Evolutionary conservation across 2,113 vertebrate genomes (phyloP).

Genomic region (Phoxinus phoxinus): DNA sequence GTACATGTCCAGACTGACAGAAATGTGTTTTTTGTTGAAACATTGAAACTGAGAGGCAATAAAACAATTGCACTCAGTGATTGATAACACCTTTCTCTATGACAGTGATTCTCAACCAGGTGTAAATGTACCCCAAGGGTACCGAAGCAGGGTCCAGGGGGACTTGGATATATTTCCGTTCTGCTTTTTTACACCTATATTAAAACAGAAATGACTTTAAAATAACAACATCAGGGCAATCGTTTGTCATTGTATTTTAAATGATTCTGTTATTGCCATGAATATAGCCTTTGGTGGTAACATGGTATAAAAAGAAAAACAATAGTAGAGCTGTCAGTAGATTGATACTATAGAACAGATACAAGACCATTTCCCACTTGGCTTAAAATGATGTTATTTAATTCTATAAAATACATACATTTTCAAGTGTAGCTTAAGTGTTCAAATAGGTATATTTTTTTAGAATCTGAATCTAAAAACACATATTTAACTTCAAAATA

Average conservation of each 20-base stretch:
- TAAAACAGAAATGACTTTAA: neutral
- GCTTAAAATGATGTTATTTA: no score
- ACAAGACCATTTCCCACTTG: no score
- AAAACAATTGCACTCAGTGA: neutral
- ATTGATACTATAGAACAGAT: neutral
- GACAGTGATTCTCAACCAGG: neutral
- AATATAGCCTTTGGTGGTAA: neutral
- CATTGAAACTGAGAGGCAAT: conserved; percentile 8
- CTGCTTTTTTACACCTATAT: neutral
- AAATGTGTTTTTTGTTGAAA: neutral
- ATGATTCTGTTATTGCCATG: neutral
- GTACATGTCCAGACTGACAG: neutral
- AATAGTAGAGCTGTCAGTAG: neutral
- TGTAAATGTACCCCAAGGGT: conserved; percentile 9
- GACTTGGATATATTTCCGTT: neutral
- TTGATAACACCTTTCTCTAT: neutral
- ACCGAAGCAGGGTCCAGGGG: neutral
- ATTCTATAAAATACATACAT: no score
- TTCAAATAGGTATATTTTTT: no score
- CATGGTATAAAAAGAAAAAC: neutral
- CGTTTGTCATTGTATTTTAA: conserved; percentile 1
- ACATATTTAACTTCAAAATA: no score
- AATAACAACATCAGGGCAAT: neutral
- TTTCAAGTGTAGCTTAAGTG: no score
- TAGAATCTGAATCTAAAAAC: no score